Base-by-base conservation (phyloP, 2,888 invertebrate genomes). In the Agrenia bidenticulata region DNA sequence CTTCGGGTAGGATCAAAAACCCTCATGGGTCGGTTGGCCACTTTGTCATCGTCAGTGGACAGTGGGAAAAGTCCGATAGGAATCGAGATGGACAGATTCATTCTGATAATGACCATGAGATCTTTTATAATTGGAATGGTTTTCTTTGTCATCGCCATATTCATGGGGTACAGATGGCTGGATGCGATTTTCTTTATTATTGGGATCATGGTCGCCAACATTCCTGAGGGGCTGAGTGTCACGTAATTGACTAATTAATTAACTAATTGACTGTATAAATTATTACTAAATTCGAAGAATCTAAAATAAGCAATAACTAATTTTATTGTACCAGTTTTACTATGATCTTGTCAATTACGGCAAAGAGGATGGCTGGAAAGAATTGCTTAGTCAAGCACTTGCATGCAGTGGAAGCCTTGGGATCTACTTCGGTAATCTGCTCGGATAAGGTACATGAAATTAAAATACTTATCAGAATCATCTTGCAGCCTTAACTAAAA, bases 381-480 rank as follows among this genome's bases (percentile, higher is more conserved):
- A 90, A 90, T 79, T 91, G 90, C 77, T 80, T 90, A 54, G 88
- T 90, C 2, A 90, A 90, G 80, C 89, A 90, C 80, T 79, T 90
- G 72, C 89, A 90, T 79, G 88, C 89, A 32, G 89, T 90, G 1
- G 90, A 90, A 80, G 89, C 90, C 0, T 81, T 90, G 1, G 89
- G 89, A 5, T 89, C 89, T 0, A 90, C 89, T 0, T 88, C 89
- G 0, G 87, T 87, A 60, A 90, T 90, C 76, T 90, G 90, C 79
- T 89, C 89, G 0, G 90, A 90, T 78, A 90, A 90, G 32, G 32
- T 32, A 32, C n/a, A n/a, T 32, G 32, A 32, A 32, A 81, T 90
- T 90, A 0, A 60, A n/a, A n/a, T n/a, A n/a, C n/a, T n/a, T n/a
- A n/a, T n/a, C n/a, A n/a, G n/a, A n/a, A n/a, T n/a, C n/a, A n/a